Evolutionary conservation across 2,113 vertebrate species (phyloP).

Genomic region (Gallinago media): DNA sequence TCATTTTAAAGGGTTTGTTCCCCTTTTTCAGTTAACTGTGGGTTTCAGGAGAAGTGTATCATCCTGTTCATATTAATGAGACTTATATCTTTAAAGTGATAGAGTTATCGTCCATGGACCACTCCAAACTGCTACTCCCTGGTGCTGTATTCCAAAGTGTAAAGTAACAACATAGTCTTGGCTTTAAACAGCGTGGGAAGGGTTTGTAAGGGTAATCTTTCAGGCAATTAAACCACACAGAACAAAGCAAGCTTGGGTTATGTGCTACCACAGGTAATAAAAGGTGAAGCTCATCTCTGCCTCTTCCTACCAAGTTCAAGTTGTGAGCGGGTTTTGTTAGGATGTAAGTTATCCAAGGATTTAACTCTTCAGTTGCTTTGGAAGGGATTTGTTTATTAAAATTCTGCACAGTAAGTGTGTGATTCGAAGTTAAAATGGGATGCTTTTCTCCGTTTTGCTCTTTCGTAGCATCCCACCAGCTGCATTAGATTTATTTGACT

Average conservation of each 20-base stretch:
- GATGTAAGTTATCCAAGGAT: neutral
- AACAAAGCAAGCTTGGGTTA: neutral
- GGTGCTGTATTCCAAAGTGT: neutral
- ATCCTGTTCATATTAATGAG: neutral
- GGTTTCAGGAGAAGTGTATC: neutral
- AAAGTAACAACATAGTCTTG: neutral
- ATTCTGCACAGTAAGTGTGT: neutral
- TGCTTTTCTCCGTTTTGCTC: neutral
- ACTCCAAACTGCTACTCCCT: neutral
- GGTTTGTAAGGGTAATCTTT: neutral
- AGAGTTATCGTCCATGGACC: neutral
- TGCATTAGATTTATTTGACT: constrained; percentile 95
- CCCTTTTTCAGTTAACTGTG: neutral
- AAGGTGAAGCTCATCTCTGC: neutral
- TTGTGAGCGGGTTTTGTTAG: neutral
- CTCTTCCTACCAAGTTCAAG: neutral
- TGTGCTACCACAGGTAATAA: neutral
- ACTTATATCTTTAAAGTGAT: neutral
- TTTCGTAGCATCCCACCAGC: constrained; percentile 87
- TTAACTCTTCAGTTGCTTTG: neutral
- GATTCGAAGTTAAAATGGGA: neutral
- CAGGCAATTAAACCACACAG: neutral
- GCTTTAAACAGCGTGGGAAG: too few species aligned
- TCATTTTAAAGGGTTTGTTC: neutral
- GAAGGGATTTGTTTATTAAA: neutral